Base-by-base conservation (phyloP, 2,113 vertebrate species). In the Bos javanicus region DNA sequence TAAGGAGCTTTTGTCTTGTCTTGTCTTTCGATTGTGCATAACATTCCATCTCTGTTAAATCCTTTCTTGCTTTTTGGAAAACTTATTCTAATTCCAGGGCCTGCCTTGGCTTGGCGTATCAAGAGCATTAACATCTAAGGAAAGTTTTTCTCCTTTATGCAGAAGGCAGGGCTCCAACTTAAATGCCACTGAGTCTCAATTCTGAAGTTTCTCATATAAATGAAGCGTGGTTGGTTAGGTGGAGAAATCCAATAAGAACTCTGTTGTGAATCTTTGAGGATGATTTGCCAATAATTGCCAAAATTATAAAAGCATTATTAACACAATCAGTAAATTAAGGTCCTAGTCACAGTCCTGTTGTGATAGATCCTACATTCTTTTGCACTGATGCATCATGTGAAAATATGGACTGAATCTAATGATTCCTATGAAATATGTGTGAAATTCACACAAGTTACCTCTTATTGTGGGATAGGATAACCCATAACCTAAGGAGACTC, bases 281-380 rank as follows among this genome's bases (percentile, higher is more conserved):
- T 93, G 76, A 92, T 88, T 87, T 92, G 83, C 23, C 95, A 78
- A 36, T 96, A 96, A 95, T 94, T 56, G 14, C 81, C 60, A 91
- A 80, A 96, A 96, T 97, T 96, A 98, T 90, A 89, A 96, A 97
- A 91, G 64, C 90, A 94, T 90, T 96, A 94, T 87, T 96, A 84
- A 33, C 64, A 92, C 30, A 96, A 71, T 90, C 9, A 95, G 91
- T 92, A 95, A 97, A 96, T 91, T 90, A 96, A 39, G 1, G 6
- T 90, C 28, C 48, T 90, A 62, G 81, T 82, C 94, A 88, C 87
- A 62, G n/a, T 88, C 52, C 43, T 94, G 54, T 83, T 96, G 39
- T 88, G 60, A 95, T 91, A 2, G 67, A 94, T 90, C 11, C 76
- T 95, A 94, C 54, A 80, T 86, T 8, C 78, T 94, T 95, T 89